Evolutionary conservation across 2,888 invertebrate genomes (phyloP).

Genomic region (Scrobipalpa costella): DNA sequence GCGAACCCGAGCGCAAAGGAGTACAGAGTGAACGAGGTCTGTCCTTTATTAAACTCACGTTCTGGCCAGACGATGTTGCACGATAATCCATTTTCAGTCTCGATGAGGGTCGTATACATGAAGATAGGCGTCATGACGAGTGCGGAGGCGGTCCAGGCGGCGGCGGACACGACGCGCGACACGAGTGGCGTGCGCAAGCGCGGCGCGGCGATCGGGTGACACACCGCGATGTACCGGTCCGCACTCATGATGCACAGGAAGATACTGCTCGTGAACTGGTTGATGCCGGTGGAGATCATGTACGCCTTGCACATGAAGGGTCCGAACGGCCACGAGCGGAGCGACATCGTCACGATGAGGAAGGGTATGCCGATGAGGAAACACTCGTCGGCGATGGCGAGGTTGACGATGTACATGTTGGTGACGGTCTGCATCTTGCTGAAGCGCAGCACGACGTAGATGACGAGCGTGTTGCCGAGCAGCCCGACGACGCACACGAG

Average conservation of each 20-base stretch:
- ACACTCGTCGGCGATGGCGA: constrained; percentile 96
- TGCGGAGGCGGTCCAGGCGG: constrained; percentile 93
- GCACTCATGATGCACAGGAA: constrained; percentile 96
- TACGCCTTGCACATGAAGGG: constrained; percentile 93
- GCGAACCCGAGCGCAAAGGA: constrained; percentile 94
- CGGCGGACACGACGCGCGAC: constrained; percentile 90
- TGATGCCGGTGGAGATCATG: constrained; percentile 95
- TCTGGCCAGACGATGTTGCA: constrained; percentile 93
- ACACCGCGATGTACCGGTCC: constrained; percentile 95
- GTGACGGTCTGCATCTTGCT: constrained; percentile 98
- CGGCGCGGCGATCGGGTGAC: constrained; percentile 94
- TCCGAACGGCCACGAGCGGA: constrained; percentile 93
- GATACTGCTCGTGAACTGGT: constrained; percentile 95
- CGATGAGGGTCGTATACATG: constrained; percentile 89
- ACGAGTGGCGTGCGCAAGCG: constrained; percentile 92
- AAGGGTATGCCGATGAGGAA: constrained; percentile 96
- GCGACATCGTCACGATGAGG: constrained; percentile 90
- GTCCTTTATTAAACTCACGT: constrained; percentile 82
- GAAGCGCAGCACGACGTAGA: constrained; percentile 93
- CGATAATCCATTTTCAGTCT: constrained; percentile 81
- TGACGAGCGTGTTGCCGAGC: constrained; percentile 94
- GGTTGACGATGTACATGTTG: constrained; percentile 96
- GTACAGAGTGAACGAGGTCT: constrained; percentile 93
- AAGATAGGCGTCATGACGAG: constrained; percentile 94
- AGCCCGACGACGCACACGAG: constrained; percentile 93